Evolutionary conservation across 2,888 invertebrate genomes (phyloP).

Genomic region (Synergus laeviventris): DNA sequence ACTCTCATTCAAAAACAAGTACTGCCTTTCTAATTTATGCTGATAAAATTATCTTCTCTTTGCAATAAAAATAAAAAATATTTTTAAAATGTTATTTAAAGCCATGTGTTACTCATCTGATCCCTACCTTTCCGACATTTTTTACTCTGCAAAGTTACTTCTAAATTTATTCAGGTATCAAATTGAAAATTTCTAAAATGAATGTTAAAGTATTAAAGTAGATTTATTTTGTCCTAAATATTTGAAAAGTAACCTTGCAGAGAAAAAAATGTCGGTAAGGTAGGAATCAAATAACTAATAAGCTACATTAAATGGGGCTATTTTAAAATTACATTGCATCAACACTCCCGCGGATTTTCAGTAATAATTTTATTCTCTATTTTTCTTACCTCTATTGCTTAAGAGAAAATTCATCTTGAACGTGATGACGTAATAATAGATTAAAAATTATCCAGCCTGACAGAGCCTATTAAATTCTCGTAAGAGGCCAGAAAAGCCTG

Average conservation of each 20-base stretch:
- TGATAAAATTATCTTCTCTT: neutral
- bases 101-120: no score
- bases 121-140: no score
- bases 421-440: constrained; percentile 23
- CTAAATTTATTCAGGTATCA: no score
- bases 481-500: neutral
- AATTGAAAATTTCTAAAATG: no score
- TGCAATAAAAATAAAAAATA: neutral
- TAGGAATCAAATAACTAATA: no score
- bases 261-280: no score
- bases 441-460: constrained; percentile 4
- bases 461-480: constrained; percentile 18
- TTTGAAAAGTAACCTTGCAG: no score
- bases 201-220: no score
- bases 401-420: constrained; percentile 17
- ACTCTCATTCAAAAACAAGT: neutral
- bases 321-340: neutral
- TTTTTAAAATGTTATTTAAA: neutral
- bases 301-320: no score
- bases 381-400: neutral
- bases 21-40: neutral
- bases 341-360: neutral
- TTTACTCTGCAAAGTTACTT: no score
- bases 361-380: neutral
- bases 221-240: no score